Percentiles rank a stretch among this genome's conserved stretches.
Conservation (phyloP, 2,888 invertebrate genomes). For the Lordiphosa fenestrarum region DNA sequence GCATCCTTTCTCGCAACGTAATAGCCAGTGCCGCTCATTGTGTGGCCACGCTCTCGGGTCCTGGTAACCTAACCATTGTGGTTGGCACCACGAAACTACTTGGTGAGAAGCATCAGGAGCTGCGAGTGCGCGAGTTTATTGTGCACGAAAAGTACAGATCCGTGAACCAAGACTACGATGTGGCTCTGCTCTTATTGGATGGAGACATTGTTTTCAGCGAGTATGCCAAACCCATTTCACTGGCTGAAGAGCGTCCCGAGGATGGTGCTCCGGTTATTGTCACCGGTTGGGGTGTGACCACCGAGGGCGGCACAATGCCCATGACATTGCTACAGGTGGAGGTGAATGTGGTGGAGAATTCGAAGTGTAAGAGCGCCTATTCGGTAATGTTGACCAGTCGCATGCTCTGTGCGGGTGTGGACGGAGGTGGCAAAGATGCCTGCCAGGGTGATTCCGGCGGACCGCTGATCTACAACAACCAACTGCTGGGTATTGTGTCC, state of each 20-base stretch:
- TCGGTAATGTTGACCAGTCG: constrained; percentile 50
- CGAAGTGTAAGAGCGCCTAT: constrained; percentile 55
- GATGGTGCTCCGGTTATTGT: constrained; percentile 47
- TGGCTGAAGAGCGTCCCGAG: constrained; percentile 80
- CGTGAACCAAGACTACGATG: constrained; percentile 82
- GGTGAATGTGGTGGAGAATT: constrained; percentile 59
- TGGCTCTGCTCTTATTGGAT: constrained; percentile 83
- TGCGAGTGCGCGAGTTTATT: constrained; percentile 81
- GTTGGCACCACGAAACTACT: constrained; percentile 57
- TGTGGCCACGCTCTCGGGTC: constrained; percentile 36
- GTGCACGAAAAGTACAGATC: constrained; percentile 83
- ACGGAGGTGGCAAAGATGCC: constrained; percentile 71
- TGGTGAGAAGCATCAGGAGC: constrained; percentile 38
- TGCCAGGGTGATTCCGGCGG: constrained; percentile 79
- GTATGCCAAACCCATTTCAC: constrained; percentile 82
- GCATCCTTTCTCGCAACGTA: constrained; percentile 44
- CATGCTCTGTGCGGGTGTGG: constrained; percentile 73
- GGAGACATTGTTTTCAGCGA: constrained; percentile 76
- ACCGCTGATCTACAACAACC: constrained; percentile 57
- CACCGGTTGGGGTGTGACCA: constrained; percentile 73
- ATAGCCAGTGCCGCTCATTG: constrained; percentile 74
- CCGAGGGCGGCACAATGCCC: constrained; percentile 36
- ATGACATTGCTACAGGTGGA: constrained; percentile 58
- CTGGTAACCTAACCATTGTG: constrained; percentile 50
- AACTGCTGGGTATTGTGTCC: constrained; percentile 73